Evolutionary conservation across 2,888 invertebrate species (phyloP), one percentile per base, ranked within the genome.

Genomic region (Spodoptera littoralis): DNA sequence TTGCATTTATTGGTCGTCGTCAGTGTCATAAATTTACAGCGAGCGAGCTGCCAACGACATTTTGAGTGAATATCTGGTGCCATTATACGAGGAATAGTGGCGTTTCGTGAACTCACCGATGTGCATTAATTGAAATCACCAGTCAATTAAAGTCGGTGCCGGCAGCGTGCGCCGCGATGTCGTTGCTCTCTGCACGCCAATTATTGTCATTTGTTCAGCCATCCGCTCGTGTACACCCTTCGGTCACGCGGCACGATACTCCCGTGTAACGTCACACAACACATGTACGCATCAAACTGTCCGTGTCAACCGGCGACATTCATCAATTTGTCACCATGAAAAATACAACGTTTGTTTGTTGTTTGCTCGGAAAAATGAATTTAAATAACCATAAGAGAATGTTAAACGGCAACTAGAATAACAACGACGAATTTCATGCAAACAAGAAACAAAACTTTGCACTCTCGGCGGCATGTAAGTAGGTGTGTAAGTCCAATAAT

Each of bases 1-100:
- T 93, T 93, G 90, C 94, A 94, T 94, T 94, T 94, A 94, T 94
- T 92, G 93, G 92, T 89, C 92, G 91, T 92, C 92, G 86, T 88
- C 88, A 87, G 84, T 86, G 88, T 89, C 90, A 88, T 94, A 93
- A 94, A 93, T 91, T 90, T 86, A 87, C 87, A 86, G 84, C 83
- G 85, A 91, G 91, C 85, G 88, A 92, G 84, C 90, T 93, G 91
- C 89, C 89, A 92, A 92, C 90, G 92, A 92, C 92, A 90, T 90
- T 93, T 91, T 90, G 88, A 92, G 90, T 92, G 91, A 92, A 93
- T 92, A 85, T 92, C 90, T 88, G 86, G 82, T 87, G 81, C 86
- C 82, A 88, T 90, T 88, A 89, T 84, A 83, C 76, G 81, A 87
- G 87, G 78, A 88, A 89, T 87, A 83, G 89, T 88, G 84, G 78